Evolutionary conservation across 2,113 vertebrate species (phyloP).

Genomic region (Lamprotornis superbus): DNA sequence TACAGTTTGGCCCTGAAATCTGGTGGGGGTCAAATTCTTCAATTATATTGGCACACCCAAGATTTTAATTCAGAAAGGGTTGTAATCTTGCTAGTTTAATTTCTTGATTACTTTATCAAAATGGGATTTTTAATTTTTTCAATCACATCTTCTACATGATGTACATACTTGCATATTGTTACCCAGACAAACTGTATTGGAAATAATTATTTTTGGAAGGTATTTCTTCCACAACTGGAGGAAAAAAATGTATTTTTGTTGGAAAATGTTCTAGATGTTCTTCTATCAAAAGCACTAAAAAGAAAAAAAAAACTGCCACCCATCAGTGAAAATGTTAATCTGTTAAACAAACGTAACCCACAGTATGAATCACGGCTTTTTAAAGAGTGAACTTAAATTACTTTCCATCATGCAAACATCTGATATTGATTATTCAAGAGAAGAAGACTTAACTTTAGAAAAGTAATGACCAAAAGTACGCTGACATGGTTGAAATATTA

Average conservation of each 20-base stretch:
- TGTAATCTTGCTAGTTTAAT: background rate
- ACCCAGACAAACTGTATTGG: background rate
- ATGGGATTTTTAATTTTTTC: background rate
- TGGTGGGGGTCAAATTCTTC: background rate
- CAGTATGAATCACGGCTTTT: background rate
- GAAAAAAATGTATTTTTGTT: background rate
- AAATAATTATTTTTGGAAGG: background rate
- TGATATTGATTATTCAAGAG: slow-evolving; percentile 38
- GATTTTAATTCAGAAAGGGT: background rate
- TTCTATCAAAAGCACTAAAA: slow-evolving; percentile 13
- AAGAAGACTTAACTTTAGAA: background rate
- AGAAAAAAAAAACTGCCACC: slow-evolving; percentile 23
- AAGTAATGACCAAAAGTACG: slow-evolving; percentile 36
- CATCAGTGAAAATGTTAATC: slow-evolving; percentile 1
- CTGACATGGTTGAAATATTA: slow-evolving; percentile 10
- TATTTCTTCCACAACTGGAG: slow-evolving; percentile 10
- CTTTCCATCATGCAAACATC: slow-evolving; percentile 55
- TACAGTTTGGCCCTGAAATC: background rate
- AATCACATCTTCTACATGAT: background rate
- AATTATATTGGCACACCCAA: background rate
- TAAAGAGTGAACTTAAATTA: slow-evolving; percentile 7
- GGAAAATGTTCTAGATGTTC: background rate
- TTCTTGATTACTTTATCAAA: background rate
- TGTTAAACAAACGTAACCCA: slow-evolving; percentile 30
- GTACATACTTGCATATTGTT: background rate